Base-by-base conservation (phyloP, 1,140 invertebrate genomes). In the Mya arenaria region DNA sequence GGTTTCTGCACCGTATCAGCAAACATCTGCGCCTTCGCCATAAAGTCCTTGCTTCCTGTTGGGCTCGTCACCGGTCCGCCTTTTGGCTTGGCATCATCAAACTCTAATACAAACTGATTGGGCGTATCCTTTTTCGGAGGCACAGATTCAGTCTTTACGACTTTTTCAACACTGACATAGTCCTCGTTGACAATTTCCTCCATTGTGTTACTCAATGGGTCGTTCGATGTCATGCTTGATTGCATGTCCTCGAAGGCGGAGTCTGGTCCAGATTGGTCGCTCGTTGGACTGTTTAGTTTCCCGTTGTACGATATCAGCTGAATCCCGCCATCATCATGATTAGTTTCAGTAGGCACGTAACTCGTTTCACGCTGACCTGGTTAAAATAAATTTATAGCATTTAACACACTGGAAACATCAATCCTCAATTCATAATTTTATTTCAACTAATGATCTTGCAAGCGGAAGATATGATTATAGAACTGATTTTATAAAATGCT, bases 1-100 rank as follows among this genome's bases (percentile, higher is more conserved):
- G 87, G 87, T 48, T 83, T 85, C 73, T 88, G 87, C 10, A 88
- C 87, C 58, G 74, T 84, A n/a, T 88, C 87, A 30, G 87, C 87
- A 81, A 88, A 88, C 30, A 84, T 82, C 32, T 82, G 79, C 4
- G 85, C 85, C 44, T 85, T 86, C n/a, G 73, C 80, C 75, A 88
- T 68, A 28, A 86, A 75, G 63, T 88, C 84, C 39, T 79, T 66
- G 23, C 55, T 62, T 6, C 63, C 52, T 25, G 32, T 62, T 34
- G 79, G 79, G 62, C 79, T 82, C 19, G 39, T 48, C 25, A 65
- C 55, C 8, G 23, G 37, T 8, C 34, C 34, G 25, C 19, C 48
- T 25, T 73, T 82, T 2, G 66, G 52, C n/a, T 1, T 19, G 6
- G 48, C 66, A 10, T 41, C 62, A 10, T 73, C 69, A 23, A 82